phyloP scores from a whole-genome alignment of 2,113 vertebrate genomes.

The Podarcis muralis region DNA sequence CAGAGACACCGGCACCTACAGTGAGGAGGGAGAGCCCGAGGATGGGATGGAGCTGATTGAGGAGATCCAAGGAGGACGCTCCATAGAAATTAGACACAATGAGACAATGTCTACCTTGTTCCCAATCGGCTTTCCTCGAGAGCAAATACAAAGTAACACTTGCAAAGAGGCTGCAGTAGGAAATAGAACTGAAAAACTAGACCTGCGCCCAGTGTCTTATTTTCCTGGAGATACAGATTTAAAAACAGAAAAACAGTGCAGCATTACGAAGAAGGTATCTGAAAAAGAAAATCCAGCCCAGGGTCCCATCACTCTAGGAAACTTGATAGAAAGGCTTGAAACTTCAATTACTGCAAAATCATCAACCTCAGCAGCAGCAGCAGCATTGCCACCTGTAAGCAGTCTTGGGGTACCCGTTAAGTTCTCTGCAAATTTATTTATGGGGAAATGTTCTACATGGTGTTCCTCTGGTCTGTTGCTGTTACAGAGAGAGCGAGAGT shows the following conservation, averaged over 20 bases:
- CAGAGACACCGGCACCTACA: constrained; percentile 62
- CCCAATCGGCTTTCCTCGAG: constrained; percentile 54
- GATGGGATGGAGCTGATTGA: constrained; percentile 56
- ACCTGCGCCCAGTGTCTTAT: constrained; percentile 60
- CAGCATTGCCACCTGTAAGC: constrained; percentile 80
- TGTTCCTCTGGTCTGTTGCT: background rate
- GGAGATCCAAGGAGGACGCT: constrained; percentile 62
- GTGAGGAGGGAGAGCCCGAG: constrained; percentile 62
- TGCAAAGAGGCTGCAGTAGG: constrained; percentile 48
- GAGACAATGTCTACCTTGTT: constrained; percentile 62
- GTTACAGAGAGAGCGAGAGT: background rate
- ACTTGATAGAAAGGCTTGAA: constrained; percentile 72
- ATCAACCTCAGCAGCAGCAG: constrained; percentile 26
- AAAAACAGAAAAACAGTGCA: constrained; percentile 64
- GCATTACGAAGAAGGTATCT: constrained; percentile 66
- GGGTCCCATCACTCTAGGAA: constrained; percentile 68
- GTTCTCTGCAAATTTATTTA: constrained; percentile 14
- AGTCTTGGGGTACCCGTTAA: constrained; percentile 66
- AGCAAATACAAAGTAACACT: constrained; percentile 62
- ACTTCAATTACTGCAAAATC: constrained; percentile 58
- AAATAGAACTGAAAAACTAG: constrained; percentile 55
- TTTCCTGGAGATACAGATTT: constrained; percentile 60
- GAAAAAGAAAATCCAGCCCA: constrained; percentile 71
- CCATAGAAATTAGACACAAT: constrained; percentile 57
- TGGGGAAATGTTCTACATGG: background rate